Conservation (phyloP, 2,113 vertebrate genomes). For the Callipepla squamata region DNA sequence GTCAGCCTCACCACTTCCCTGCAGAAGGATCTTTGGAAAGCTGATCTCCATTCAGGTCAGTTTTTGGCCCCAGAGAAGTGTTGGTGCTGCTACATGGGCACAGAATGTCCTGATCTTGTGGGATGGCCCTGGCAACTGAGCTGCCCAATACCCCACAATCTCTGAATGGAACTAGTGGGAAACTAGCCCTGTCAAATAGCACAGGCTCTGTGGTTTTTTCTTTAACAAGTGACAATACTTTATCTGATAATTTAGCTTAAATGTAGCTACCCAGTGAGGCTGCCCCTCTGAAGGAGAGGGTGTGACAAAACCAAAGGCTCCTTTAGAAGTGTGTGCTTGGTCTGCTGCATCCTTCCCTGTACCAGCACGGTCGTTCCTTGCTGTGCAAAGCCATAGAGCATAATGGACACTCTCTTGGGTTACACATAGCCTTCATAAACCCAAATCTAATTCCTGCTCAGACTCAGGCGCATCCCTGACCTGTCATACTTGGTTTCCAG, state of each 20-base stretch:
- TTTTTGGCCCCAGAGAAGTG: background rate
- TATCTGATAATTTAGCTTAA: background rate
- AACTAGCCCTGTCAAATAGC: background rate
- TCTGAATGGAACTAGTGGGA: background rate
- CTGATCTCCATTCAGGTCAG: background rate
- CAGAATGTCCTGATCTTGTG: background rate
- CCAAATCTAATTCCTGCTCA: background rate
- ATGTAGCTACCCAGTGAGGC: background rate
- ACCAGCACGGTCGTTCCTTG: fast-evolving
- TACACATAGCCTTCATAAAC: background rate
- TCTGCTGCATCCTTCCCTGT: background rate
- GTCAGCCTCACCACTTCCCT: background rate
- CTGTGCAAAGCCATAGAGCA: background rate
- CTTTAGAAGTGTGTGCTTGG: background rate
- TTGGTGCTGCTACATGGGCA: fast-evolving
- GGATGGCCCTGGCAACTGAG: background rate
- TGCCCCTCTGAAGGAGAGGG: background rate
- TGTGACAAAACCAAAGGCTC: background rate
- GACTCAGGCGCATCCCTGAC: background rate
- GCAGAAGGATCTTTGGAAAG: background rate
- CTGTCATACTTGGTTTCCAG: background rate
- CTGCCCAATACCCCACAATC: background rate
- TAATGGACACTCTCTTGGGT: background rate
- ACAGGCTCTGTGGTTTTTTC: background rate
- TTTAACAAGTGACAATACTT: background rate